Conservation (phyloP, 2,888 invertebrate genomes). For the Odontothrips loti region DNA sequence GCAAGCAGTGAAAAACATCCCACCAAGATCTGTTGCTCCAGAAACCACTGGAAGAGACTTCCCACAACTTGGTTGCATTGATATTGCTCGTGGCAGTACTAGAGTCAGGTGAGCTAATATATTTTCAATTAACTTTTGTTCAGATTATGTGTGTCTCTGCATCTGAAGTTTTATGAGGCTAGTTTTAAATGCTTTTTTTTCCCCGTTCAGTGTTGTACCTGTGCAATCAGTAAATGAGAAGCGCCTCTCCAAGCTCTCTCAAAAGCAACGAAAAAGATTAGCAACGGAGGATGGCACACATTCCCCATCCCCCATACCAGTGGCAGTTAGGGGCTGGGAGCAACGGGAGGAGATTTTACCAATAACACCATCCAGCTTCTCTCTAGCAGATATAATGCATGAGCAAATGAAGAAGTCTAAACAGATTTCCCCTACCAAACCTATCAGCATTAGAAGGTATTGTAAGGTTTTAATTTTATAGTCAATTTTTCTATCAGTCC, state of each 20-base stretch:
- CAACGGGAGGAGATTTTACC: background rate
- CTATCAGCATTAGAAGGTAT: slow-evolving; percentile 24
- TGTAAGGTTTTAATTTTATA: background rate
- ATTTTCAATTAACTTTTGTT: background rate
- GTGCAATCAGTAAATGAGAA: slow-evolving; percentile 41
- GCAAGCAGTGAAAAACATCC: background rate
- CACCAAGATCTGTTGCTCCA: background rate
- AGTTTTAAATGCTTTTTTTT: background rate
- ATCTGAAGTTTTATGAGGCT: too few relatives aligned
- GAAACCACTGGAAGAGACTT: slow-evolving; percentile 44
- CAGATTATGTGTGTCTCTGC: too few relatives aligned
- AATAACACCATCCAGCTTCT: background rate
- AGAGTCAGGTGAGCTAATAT: background rate
- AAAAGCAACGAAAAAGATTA: slow-evolving; percentile 60
- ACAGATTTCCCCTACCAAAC: slow-evolving; percentile 41
- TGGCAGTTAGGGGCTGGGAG: background rate
- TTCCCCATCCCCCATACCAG: slow-evolving; percentile 40
- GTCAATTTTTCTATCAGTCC: background rate
- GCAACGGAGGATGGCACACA: slow-evolving; percentile 50
- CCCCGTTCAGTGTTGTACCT: slow-evolving; percentile 33
- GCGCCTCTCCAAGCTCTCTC: slow-evolving; percentile 53
- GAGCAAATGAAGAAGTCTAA: slow-evolving; percentile 46
- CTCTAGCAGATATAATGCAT: slow-evolving; percentile 37
- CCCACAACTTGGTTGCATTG: slow-evolving; percentile 40
- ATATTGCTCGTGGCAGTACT: background rate